Conservation (phyloP, 1,140 invertebrate genomes). For the Bombus vancouverensis region DNA sequence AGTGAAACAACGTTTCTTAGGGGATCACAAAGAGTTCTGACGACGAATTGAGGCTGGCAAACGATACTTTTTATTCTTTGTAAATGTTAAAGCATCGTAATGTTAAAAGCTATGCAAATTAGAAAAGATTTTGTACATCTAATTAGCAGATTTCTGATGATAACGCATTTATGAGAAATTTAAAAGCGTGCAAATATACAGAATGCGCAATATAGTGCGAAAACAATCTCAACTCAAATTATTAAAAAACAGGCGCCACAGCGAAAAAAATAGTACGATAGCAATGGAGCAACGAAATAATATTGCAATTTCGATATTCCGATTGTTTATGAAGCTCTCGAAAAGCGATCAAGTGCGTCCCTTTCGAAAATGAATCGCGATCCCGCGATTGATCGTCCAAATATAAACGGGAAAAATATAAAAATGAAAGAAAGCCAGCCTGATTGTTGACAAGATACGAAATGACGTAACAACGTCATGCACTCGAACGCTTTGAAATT, state of each 20-base stretch:
- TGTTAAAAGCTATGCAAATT: too few relatives aligned
- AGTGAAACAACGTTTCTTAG: too few relatives aligned
- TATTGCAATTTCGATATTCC: conserved; percentile 4
- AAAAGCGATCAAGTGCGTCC: neutral
- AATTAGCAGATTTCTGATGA: too few relatives aligned
- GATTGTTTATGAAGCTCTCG: conserved; percentile 9
- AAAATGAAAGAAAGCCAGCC: neutral
- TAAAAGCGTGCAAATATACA: too few relatives aligned
- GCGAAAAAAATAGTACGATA: neutral
- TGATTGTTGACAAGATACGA: conserved; percentile 7
- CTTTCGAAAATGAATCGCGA: conserved; percentile 8
- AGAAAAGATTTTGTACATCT: too few relatives aligned
- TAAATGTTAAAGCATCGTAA: too few relatives aligned
- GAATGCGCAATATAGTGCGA: neutral
- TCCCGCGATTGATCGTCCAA: neutral
- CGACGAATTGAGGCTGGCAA: too few relatives aligned
- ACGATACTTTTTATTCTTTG: too few relatives aligned
- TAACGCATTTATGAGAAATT: too few relatives aligned
- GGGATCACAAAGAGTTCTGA: too few relatives aligned
- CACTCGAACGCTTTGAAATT: conserved; percentile 10
- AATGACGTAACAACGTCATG: neutral
- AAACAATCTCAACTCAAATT: neutral
- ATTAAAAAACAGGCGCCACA: neutral
- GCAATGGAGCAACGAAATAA: neutral
- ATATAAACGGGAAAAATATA: neutral